phyloP scores from a whole-genome alignment of 1,140 invertebrate genomes.

The Aphelinus atriplicis region DNA sequence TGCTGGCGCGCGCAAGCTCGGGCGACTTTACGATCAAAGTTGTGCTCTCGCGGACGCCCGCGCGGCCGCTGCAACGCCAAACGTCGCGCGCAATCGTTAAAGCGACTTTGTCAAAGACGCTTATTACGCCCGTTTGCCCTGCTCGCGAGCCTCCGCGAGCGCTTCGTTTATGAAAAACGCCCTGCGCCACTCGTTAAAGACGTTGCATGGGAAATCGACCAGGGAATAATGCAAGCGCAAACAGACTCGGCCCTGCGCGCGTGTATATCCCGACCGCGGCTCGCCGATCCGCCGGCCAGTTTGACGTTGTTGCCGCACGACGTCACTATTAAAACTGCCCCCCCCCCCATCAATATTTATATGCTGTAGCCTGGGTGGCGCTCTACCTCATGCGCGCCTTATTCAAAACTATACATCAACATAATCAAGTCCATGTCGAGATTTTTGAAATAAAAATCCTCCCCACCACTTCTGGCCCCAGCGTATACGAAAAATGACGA shows the following conservation, averaged over 20 bases:
- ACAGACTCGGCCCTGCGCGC: not conserved
- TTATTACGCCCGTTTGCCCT: slow-evolving; percentile 26
- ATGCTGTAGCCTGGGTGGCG: no score
- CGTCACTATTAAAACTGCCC: no score
- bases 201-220: not conserved
- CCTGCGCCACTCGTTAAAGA: slow-evolving; percentile 1
- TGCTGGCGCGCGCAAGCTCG: not conserved
- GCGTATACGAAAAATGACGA: no score
- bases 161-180: slow-evolving; percentile 5
- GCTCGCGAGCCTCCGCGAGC: not conserved
- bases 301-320: no score
- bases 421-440: no score
- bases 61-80: slow-evolving; percentile 6
- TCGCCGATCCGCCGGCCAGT: no score
- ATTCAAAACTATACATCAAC: no score
- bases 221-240: slow-evolving; percentile 9
- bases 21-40: slow-evolving; percentile 40
- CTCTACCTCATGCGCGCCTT: no score
- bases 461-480: no score
- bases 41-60: slow-evolving; percentile 15
- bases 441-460: no score
- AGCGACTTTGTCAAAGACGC: slow-evolving; percentile 25
- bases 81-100: slow-evolving; percentile 35
- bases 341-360: no score
- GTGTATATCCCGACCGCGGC: no score